Base-by-base conservation (phyloP, 2,113 vertebrate genomes). In the Solenodon paradoxus region DNA sequence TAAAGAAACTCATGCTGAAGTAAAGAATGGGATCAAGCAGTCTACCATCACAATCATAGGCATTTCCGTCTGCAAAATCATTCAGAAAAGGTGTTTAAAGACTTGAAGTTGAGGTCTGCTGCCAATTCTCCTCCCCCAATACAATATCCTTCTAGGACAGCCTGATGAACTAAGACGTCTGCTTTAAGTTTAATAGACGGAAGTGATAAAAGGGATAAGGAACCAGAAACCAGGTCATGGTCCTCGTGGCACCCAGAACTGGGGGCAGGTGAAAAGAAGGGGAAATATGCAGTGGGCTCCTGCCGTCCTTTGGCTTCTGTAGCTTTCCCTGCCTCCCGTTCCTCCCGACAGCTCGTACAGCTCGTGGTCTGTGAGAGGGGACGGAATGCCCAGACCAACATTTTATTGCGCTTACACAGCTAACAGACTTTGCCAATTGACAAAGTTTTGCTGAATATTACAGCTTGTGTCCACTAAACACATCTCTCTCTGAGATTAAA, bases 341-440 rank as follows among this genome's bases (percentile, higher is more conserved):
- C 68, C 64, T 82, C 92, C 63, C 91, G 88, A 90, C 9, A 91
- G 93, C 96, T 97, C 93, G 95, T 95, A 95, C 59, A 96, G 98
- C 97, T 89, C 96, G 93, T 12, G 96, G 97, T 93, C 96, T 90
- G 91, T 90, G 85, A 95, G 83, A 98, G 77, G 95, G 96, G 95
- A 92, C 94, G 69, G 92, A 98, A 96, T 96, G 97, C 98, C 95
- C 95, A 96, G 94, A 98, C 95, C 57, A 0, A 97, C 87, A 96
- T 97, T 98, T 98, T 98, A 98, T 98, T 98, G 96, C 98, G 97
- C 98, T 98, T 97, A 95, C 92, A 97, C 92, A 97, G 95, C 96
- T 96, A 96, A 98, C 59, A 97, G 71, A 97, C 13, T 38, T 97
- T 95, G 96, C 95, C 96, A 97, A 95, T 0, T 95, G 97, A 97